These are phyloP conservation scores for Orthonevra nobilis DNA, from an alignment of 2,888 invertebrate genomes.

Conservation along the genomic window DNA sequence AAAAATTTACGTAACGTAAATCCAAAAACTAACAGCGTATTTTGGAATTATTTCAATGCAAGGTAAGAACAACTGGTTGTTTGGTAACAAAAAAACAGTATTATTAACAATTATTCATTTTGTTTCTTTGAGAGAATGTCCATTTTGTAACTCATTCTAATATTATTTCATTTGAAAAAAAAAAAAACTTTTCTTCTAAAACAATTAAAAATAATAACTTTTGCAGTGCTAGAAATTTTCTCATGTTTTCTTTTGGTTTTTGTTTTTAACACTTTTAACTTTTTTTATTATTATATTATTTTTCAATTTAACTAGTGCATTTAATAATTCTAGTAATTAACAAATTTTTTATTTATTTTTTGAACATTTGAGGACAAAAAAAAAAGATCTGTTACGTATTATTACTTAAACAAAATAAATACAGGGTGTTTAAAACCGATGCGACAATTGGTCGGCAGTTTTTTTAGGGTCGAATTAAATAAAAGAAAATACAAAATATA, in stretches of 20 bases:
- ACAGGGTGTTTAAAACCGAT: too few species aligned
- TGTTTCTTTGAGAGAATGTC: conserved; percentile 61
- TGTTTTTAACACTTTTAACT: conserved; percentile 25
- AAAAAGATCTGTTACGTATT: conserved; percentile 18
- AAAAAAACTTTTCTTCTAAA: conserved; percentile 25
- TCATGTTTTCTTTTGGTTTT: too few species aligned
- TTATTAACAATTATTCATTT: conserved; percentile 45
- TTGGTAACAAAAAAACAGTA: conserved; percentile 74
- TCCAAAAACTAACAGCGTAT: conserved; percentile 87
- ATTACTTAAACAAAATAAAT: too few species aligned
- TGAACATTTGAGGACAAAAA: conserved; percentile 17
- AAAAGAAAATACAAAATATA: conserved; percentile 14
- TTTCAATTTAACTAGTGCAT: conserved; percentile 53
- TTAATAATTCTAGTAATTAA: conserved; percentile 35
- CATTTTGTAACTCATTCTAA: conserved; percentile 53
- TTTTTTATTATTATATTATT: conserved; percentile 30
- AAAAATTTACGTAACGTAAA: conserved; percentile 56
- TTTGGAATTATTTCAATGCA: conserved; percentile 99
- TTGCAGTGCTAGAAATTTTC: conserved; percentile 37
- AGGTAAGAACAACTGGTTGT: conserved; percentile 88
- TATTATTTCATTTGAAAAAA: too few species aligned
- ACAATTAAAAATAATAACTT: conserved; percentile 12
- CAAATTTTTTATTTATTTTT: conserved; percentile 6
- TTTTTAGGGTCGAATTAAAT: conserved; percentile 42
- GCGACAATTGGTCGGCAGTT: too few species aligned